Evolutionary conservation across 2,888 invertebrate species (phyloP), one percentile per base, ranked within the genome.

Genomic region (Volucella zonaria): DNA sequence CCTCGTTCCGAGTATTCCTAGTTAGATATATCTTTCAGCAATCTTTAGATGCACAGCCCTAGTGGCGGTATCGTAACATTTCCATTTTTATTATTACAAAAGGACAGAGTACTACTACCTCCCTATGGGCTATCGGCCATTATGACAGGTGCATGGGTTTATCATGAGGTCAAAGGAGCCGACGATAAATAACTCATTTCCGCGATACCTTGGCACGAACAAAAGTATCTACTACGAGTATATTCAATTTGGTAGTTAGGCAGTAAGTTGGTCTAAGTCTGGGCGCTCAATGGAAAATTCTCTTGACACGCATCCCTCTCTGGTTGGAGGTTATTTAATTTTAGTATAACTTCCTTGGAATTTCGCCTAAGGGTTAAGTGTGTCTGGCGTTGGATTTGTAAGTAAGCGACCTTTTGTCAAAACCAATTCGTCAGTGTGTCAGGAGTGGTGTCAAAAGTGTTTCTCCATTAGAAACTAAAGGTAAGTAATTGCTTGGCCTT

Each of bases 101-200:
- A 67, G 80, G 74, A 51, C 73, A 52, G 56, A 73, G 61, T 68
- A 59, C 31, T 31, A 31, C 31, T 31, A 31, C 31, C 31, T 31
- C 31, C 31, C 31, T 31, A 31, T 31, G 31, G 82, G 54, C 80
- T 75, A 75, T 71, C 83, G 47, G 66, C 40, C 43, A 58, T 67
- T 83, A 75, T 83, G 83, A 83, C 83, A 83, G 80, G 79, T 83
- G 83, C 70, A 79, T 81, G 76, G 76, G 67, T 81, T 71, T 78
- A 64, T 42, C 54, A 14, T 58, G 56, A 62, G 23, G 66, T 74
- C 77, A 66, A 62, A 10, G 11, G 47, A 61, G 18, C 18, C 67
- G 45, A 54, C 73, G 47, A 64, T 62, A 74, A 67, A 68, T 68
- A 71, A 52, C 54, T 58, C 49, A 77, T 73, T 64, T 73, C n/a